phyloP scores from a whole-genome alignment of 1,140 invertebrate species.

The Drosophila dunni region DNA sequence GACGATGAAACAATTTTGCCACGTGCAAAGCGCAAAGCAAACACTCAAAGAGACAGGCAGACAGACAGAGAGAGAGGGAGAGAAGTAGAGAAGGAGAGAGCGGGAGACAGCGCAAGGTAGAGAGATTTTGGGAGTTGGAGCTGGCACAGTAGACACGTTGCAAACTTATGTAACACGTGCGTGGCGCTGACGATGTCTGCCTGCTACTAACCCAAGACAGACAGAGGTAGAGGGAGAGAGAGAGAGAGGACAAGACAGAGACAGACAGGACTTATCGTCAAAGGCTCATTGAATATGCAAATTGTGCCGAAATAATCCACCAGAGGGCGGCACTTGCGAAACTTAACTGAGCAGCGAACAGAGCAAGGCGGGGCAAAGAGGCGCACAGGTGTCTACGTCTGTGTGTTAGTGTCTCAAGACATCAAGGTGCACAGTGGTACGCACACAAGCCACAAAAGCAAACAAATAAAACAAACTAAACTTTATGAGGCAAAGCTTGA shows the following conservation, averaged over 20 bases:
- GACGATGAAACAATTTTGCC: slow-evolving; percentile 77
- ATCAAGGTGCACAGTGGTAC: slow-evolving; percentile 24
- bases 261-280: slow-evolving; percentile 38
- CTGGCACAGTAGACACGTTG: slow-evolving; percentile 61
- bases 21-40: slow-evolving; percentile 61
- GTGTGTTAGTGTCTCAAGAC: slow-evolving; percentile 7
- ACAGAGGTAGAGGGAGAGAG: background rate
- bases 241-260: background rate
- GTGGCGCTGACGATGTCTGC: slow-evolving; percentile 34
- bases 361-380: background rate
- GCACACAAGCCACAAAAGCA: background rate
- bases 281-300: slow-evolving; percentile 80
- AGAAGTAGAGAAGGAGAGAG: background rate
- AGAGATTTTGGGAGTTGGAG: background rate
- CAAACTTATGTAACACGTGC: slow-evolving; percentile 77
- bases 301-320: slow-evolving; percentile 75
- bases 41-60: slow-evolving; percentile 2
- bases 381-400: slow-evolving; percentile 16
- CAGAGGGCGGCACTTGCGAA: slow-evolving; percentile 32
- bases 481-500: no score
- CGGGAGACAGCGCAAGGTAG: background rate
- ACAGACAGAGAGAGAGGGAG: background rate
- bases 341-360: slow-evolving; percentile 27
- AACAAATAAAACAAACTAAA: background rate
- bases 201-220: slow-evolving; percentile 9